These are phyloP conservation scores for Neelides sp. DNA, from an alignment of 1,140 invertebrate species.

Conservation along the genomic window DNA sequence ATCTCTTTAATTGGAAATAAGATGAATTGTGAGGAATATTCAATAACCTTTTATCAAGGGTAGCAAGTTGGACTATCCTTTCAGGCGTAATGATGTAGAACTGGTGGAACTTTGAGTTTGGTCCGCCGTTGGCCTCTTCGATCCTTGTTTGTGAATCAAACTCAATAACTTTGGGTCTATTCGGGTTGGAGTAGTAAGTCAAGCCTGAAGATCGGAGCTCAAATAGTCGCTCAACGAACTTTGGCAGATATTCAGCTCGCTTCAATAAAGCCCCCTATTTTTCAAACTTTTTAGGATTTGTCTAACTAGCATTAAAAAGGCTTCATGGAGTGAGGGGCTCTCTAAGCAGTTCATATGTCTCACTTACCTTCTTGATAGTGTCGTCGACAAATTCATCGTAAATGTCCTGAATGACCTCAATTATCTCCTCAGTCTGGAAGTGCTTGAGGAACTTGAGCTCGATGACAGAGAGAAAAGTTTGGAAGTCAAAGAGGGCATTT, in stretches of 20 bases:
- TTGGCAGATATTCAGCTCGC: slow-evolving; percentile 57
- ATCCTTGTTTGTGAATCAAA: slow-evolving; percentile 52
- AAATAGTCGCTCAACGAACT: slow-evolving; percentile 65
- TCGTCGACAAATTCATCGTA: slow-evolving; percentile 64
- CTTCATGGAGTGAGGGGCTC: background rate
- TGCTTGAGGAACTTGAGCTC: slow-evolving; percentile 28
- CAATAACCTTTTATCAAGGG: slow-evolving; percentile 27
- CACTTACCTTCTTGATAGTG: slow-evolving; percentile 61
- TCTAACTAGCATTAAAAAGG: background rate
- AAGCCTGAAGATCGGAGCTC: slow-evolving; percentile 58
- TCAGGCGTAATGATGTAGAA: slow-evolving; percentile 51
- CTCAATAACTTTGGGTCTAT: slow-evolving; percentile 50
- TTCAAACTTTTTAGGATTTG: slow-evolving; percentile 17
- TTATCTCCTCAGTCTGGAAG: slow-evolving; percentile 45
- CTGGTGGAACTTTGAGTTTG: slow-evolving; percentile 39
- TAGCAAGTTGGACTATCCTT: slow-evolving; percentile 48
- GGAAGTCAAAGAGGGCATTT: slow-evolving; percentile 29
- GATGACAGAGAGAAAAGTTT: slow-evolving; percentile 29
- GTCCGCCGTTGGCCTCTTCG: slow-evolving; percentile 43
- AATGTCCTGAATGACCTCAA: slow-evolving; percentile 58
- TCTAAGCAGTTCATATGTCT: background rate
- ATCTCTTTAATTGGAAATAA: background rate
- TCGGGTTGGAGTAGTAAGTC: slow-evolving; percentile 59
- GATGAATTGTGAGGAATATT: background rate
- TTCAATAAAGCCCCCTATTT: slow-evolving; percentile 54